These are phyloP conservation scores for Taurulus bubalis DNA, from an alignment of 2,113 vertebrate species.

Conservation along the genomic window DNA sequence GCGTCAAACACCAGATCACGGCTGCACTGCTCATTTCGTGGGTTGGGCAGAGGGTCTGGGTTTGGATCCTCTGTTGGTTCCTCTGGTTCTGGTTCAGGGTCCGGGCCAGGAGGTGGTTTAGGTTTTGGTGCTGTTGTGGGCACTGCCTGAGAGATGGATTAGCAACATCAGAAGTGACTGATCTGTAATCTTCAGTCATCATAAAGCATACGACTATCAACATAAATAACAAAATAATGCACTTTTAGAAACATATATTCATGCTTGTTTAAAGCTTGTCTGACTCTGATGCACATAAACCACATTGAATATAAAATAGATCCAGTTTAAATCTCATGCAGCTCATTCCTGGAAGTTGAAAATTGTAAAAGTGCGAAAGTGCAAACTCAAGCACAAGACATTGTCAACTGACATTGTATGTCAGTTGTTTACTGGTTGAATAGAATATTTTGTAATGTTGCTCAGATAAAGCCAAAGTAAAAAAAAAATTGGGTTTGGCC, in stretches of 20 bases:
- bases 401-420: no score
- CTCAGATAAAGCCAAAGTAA: background rate
- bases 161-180: background rate
- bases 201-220: background rate
- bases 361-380: no score
- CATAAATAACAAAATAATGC: background rate
- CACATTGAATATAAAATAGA: background rate
- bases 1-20: slow-evolving; percentile 77
- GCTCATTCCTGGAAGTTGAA: background rate
- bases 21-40: slow-evolving; percentile 65
- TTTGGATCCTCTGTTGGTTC: slow-evolving; percentile 53
- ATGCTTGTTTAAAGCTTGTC: background rate
- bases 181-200: background rate
- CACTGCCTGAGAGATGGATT: slow-evolving; percentile 54
- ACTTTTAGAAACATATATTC: background rate
- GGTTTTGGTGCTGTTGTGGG: slow-evolving; percentile 40
- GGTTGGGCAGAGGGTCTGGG: slow-evolving; percentile 60
- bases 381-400: background rate
- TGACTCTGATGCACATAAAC: background rate
- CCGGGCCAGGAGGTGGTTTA: slow-evolving; percentile 33
- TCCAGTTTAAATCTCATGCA: background rate
- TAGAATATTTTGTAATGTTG: background rate
- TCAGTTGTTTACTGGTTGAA: background rate
- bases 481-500: background rate
- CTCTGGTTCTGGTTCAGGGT: slow-evolving; percentile 64